These are phyloP conservation scores for Burhinus oedicnemus DNA, from an alignment of 2,113 vertebrate species.

Conservation along the genomic window DNA sequence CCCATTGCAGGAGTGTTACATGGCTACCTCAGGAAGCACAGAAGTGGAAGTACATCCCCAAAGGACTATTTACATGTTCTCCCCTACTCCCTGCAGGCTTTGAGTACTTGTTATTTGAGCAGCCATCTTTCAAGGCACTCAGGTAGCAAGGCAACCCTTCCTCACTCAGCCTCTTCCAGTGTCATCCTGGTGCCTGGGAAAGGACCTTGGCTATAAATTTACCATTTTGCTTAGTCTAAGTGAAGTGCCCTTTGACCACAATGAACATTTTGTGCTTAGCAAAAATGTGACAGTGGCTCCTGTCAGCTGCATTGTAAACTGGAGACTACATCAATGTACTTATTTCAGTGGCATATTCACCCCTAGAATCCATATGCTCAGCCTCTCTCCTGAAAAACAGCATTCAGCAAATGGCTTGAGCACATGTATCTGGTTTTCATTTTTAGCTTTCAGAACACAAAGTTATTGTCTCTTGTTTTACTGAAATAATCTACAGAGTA, in stretches of 20 bases:
- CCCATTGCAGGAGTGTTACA: neutral
- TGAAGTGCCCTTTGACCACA: neutral
- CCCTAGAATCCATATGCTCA: neutral
- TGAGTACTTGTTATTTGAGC: neutral
- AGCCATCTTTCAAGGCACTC: neutral
- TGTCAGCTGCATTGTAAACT: neutral
- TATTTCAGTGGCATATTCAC: neutral
- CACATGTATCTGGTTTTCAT: constrained; percentile 26
- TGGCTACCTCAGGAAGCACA: neutral
- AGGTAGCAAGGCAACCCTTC: neutral
- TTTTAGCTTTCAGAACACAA: constrained; percentile 18
- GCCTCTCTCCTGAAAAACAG: neutral
- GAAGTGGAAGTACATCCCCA: neutral
- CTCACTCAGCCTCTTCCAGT: neutral
- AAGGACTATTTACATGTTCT: neutral
- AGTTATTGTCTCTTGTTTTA: neutral
- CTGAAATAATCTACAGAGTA: constrained; percentile 22
- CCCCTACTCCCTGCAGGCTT: neutral
- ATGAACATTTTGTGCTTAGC: neutral
- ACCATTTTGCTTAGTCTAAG: neutral
- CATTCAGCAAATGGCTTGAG: neutral
- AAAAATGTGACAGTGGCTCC: neutral
- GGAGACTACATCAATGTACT: neutral
- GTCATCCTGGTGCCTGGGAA: neutral
- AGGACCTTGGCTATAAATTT: neutral